Base-by-base conservation (phyloP, 2,888 invertebrate species). In the Hemicrepidius hirtus region DNA sequence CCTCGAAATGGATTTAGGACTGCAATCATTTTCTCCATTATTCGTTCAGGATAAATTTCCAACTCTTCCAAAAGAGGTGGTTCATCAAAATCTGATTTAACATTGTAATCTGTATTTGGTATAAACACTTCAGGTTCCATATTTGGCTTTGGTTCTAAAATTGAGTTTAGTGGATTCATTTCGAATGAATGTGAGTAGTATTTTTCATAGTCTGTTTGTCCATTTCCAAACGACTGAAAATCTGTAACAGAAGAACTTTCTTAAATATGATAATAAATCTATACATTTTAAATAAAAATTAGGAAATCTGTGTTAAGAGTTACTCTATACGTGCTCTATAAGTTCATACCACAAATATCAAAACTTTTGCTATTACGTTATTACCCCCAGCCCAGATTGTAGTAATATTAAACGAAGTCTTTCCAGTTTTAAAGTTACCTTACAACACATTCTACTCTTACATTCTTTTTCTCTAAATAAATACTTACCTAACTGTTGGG, bases 61-160 rank as follows among this genome's bases (percentile, higher is more conserved):
- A 97, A 87, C 86, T 97, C 97, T 87, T 97, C 97, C 77, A 97
- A 86, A 9, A 97, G 87, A 0, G 97, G 97, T 4, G 95, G 95
- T 85, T 97, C 97, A 82, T 86, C 85, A 18, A 63, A 84, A 84
- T 32, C 87, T 35, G 66, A 66, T 53, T 40, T 37, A 16, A 77
- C 73, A 7, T 68, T 49, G 41, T 69, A 74, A 24, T 71, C 71
- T 0, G 89, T 89, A 20, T 89, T 88, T 73, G 55, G 5, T 37
- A 41, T 10, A 46, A 88, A 89, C 79, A 89, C 84, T 72, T 86
- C 88, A 10, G 89, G 88, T 76, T 89, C 89, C 75, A 88, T 4
- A 7, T n/a, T 4, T 16, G 28, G 40, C 3, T 16, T 50, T 4
- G 63, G 20, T 41, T 55, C 60, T 37, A 70, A 57, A 41, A 46